Evolutionary conservation across 1,140 invertebrate species (phyloP).

Genomic region (Ptiloglossa arizonensis): DNA sequence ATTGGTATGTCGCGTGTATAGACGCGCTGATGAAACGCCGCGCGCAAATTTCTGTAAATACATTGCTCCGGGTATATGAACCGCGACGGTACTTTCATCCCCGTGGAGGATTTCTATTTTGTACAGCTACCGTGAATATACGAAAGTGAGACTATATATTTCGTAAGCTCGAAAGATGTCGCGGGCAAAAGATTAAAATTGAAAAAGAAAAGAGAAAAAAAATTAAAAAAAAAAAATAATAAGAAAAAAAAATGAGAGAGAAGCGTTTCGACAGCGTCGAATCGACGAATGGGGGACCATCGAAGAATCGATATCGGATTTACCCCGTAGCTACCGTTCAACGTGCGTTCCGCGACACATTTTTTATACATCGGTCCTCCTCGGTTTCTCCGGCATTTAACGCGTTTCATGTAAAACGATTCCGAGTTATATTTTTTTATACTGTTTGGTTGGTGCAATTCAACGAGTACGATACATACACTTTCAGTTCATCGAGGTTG

Average conservation of each 20-base stretch:
- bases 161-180: constrained; percentile 25
- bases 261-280: too few species aligned
- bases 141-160: constrained; percentile 20
- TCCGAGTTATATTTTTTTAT: too few species aligned
- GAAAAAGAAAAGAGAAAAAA: too few species aligned
- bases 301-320: constrained; percentile 46
- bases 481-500: constrained; percentile 11
- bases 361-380: too few species aligned
- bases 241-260: too few species aligned
- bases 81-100: constrained; percentile 47
- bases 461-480: constrained; percentile 15
- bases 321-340: neutral
- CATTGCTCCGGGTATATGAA: constrained; percentile 25
- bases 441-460: neutral
- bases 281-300: neutral
- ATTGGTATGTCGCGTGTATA: too few species aligned
- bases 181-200: too few species aligned
- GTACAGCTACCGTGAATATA: constrained; percentile 27
- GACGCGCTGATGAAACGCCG: too few species aligned
- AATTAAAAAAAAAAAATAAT: too few species aligned
- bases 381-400: neutral
- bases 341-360: too few species aligned
- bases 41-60: constrained; percentile 52
- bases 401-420: too few species aligned
- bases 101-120: constrained; percentile 24